Evolutionary conservation across 1,140 invertebrate genomes (phyloP), one percentile per base, ranked within the genome.

Genomic region (Bombus haemorrhoidalis): DNA sequence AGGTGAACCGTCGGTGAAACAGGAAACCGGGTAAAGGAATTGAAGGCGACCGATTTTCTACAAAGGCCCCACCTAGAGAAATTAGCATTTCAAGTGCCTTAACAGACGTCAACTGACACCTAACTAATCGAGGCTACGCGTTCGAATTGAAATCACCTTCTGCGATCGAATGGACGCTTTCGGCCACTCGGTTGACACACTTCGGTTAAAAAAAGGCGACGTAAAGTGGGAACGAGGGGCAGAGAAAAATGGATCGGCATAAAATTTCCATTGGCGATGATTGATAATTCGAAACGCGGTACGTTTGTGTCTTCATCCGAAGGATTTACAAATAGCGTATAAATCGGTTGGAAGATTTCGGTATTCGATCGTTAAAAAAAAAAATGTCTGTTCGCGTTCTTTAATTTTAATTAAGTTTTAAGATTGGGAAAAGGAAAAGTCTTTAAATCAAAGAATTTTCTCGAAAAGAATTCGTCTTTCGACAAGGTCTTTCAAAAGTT

Each of bases 1-100:
- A 73, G 83, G 76, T 72, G 66, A 87, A 87, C 75, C 64, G 62
- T 89, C 86, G 85, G 89, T 89, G 80, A 77, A 72, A 80, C 28
- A 71, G 85, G 85, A 75, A 93, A 92, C 82, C 84, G 69, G 53
- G 59, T 83, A 71, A 81, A 89, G 76, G 86, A 74, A 83, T 87
- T 84, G 85, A 87, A 89, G 81, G 90, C 91, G 86, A 90, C 87
- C 88, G 85, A 90, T 87, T 90, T 89, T 89, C 69, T 91, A 89
- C 80, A 53, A 86, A 76, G 77, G 86, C 89, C 87, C 86, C 79
- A 87, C 86, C 91, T 81, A 89, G 74, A 78, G 80, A 84, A 87
- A 93, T 93, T 92, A 91, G 92, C 91, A 93, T 93, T 92, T 93
- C 91, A 93, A 93, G 93, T 93, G 93, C 93, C 93, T 93, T 93